Conservation (phyloP, 2,113 vertebrate genomes). For the Eublepharis macularius region DNA sequence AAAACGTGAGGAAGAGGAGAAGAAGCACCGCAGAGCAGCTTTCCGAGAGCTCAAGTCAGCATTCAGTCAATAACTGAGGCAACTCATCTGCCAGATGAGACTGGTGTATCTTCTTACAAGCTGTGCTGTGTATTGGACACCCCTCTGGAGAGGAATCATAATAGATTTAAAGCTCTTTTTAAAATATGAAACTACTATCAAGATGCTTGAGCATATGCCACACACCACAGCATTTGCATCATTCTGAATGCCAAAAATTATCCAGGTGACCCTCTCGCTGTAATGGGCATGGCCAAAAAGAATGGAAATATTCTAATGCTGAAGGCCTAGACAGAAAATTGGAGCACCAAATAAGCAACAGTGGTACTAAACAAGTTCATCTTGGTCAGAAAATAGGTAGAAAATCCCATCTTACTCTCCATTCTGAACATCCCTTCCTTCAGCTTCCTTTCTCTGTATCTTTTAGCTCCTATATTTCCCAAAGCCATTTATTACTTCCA, state of each 20-base stretch:
- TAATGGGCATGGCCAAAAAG: not conserved
- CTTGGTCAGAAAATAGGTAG: not conserved
- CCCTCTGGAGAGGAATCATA: slow-evolving; percentile 43
- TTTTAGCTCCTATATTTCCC: not conserved
- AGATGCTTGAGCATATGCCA: slow-evolving; percentile 18
- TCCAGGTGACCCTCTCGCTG: not conserved
- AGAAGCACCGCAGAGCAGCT: slow-evolving; percentile 85
- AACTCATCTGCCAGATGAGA: slow-evolving; percentile 2
- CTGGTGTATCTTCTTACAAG: slow-evolving; percentile 53
- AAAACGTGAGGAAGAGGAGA: slow-evolving; percentile 85
- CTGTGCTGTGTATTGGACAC: slow-evolving; percentile 53
- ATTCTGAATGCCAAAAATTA: slow-evolving; percentile 1
- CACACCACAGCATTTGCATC: not conserved
- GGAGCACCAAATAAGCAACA: not conserved
- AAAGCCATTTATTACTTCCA: slow-evolving; percentile 53
- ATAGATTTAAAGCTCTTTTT: slow-evolving; percentile 11
- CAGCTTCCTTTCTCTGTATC: not conserved
- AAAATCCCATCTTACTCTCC: not conserved
- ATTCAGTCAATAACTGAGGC: slow-evolving; percentile 77
- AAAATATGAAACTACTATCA: slow-evolving; percentile 29
- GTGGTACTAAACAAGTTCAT: not conserved
- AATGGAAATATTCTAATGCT: slow-evolving; percentile 33
- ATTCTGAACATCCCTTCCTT: not conserved
- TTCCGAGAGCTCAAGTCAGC: slow-evolving; percentile 91
- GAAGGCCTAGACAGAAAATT: slow-evolving; percentile 44